A percentile compares a stretch with the other conserved stretches of the same genome.
Conservation (phyloP, 2,797 vertebrate genomes). For the Cyprinodon diabolis region DNA sequence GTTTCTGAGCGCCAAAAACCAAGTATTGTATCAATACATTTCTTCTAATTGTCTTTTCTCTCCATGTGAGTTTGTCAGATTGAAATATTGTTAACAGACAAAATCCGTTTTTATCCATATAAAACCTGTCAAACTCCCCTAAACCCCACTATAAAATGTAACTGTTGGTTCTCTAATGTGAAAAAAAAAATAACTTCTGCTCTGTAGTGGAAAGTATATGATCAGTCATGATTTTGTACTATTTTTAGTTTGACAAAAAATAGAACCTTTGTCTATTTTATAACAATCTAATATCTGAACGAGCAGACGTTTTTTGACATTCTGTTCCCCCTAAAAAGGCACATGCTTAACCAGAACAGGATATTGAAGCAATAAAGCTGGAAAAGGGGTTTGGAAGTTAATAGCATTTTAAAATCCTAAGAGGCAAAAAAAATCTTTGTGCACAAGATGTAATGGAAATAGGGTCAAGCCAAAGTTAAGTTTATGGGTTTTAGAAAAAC, state of each 20-base stretch:
- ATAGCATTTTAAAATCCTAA: background rate
- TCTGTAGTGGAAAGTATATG: background rate
- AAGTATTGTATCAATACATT: too few relatives aligned
- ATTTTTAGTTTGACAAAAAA: background rate
- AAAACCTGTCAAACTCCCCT: background rate
- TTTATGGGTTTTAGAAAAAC: background rate
- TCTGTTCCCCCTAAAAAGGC: conserved; percentile 9
- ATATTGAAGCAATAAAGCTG: conserved; percentile 9
- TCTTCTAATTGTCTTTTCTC: too few relatives aligned
- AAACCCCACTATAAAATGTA: background rate
- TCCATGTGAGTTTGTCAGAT: background rate
- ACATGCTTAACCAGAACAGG: conserved; percentile 10
- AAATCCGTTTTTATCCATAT: background rate
- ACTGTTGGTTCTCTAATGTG: background rate
- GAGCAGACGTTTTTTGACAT: background rate
- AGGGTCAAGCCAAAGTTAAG: background rate
- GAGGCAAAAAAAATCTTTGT: background rate
- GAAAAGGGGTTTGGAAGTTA: conserved; percentile 17
- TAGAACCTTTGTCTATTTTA: background rate
- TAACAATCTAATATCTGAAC: background rate
- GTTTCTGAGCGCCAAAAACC: too few relatives aligned
- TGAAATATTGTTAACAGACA: background rate
- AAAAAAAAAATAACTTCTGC: background rate
- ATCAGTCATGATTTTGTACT: background rate
- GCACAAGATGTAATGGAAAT: background rate